A percentile compares a stretch with the other conserved stretches of the same genome.
Evolutionary conservation across 2,797 vertebrate species (phyloP).

Genomic region (Silurus aristotelis): DNA sequence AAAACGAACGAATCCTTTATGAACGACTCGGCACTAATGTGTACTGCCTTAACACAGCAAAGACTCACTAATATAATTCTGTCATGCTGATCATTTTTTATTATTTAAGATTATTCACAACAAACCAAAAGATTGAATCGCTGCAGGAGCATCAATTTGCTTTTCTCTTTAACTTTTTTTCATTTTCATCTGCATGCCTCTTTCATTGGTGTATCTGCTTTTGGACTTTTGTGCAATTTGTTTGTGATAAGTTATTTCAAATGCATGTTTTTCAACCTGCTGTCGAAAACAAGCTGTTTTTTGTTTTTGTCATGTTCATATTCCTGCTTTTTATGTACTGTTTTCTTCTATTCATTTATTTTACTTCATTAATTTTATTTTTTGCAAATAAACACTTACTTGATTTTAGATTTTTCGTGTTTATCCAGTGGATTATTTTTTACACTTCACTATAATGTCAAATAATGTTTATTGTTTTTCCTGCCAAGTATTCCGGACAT

Average conservation of each 20-base stretch:
- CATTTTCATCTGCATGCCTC: background rate
- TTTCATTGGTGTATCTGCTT: background rate
- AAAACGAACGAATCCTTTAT: too few species aligned
- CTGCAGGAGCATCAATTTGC: background rate
- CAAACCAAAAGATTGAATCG: background rate
- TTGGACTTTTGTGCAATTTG: background rate
- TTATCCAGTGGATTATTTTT: background rate
- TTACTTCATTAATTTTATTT: background rate
- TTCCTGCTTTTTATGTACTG: slow-evolving; percentile 16
- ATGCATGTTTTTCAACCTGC: background rate
- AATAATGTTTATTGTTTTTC: background rate
- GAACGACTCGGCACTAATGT: too few species aligned
- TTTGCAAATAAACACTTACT: slow-evolving; percentile 16
- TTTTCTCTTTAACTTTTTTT: background rate
- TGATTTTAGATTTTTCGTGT: background rate
- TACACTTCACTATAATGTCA: background rate
- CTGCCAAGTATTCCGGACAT: background rate
- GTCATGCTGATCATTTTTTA: background rate
- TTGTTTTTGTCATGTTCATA: background rate
- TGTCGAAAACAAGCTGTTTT: background rate
- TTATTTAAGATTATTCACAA: background rate
- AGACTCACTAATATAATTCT: background rate
- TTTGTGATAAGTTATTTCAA: background rate
- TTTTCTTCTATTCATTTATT: background rate
- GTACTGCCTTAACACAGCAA: background rate